Evolutionary conservation across 2,797 vertebrate species (phyloP), one percentile per base, ranked within the genome.

Genomic region (Mastacembelus armatus): DNA sequence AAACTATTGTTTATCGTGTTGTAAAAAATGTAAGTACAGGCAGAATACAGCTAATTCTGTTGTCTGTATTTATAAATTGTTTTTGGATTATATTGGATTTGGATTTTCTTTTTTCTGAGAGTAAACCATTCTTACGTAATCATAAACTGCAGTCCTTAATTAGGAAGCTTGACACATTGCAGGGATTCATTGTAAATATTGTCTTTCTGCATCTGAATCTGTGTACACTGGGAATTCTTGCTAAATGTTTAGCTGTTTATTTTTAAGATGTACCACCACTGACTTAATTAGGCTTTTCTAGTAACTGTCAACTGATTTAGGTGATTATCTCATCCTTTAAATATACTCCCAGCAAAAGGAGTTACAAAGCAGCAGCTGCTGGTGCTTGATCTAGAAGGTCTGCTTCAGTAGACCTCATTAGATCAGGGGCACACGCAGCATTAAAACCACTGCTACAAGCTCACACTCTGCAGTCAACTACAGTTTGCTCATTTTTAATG

Each of bases 401-500:
- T 22, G 11, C 43, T 43, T 63, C 22, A 66, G 24, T 8, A 44
- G 14, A 44, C 26, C 6, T n/a, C n/a, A n/a, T 2, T 5, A 10
- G 16, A 42, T 70, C 29, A 57, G 32, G 21, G 29, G 26, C 18
- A 21, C 22, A 66, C 68, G 35, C 66, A 44, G 42, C 57, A 47
- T 55, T 62, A 49, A 60, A 44, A 71, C 42, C 59, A 55, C 47
- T n/a, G 40, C 57, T 40, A 65, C 56, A 79, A 85, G 56, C 72
- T 66, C 57, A 42, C 63, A 66, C 62, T 19, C 43, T 29, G 48
- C 50, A 44, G 43, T 51, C 69, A 26, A 39, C 56, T 24, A 22
- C 24, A 56, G 64, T 43, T 43, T 4, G 43, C 18, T 56, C 16
- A 10, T 18, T 22, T 69, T 52, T 48, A 45, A 67, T 12, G 16